These are phyloP conservation scores for Blennius ocellaris DNA, from an alignment of 2,113 vertebrate genomes.

Conservation along the genomic window DNA sequence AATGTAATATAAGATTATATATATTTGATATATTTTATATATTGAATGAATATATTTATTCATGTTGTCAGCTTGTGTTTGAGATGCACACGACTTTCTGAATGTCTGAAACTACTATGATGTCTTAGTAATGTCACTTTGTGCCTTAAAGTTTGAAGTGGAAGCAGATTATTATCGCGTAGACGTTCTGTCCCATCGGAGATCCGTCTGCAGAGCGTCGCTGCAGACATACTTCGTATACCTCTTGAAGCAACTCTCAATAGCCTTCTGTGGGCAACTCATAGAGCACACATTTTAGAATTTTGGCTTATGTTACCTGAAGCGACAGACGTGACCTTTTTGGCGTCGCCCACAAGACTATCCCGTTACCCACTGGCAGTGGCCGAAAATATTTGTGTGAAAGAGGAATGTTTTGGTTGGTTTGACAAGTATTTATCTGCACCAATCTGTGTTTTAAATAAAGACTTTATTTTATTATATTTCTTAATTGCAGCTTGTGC, in stretches of 20 bases:
- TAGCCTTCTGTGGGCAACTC: conserved; percentile 46
- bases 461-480: conserved; percentile 70
- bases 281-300: conserved; percentile 32
- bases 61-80: conserved; percentile 41
- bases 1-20: conserved; percentile 36
- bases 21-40: too few relatives aligned
- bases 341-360: conserved; percentile 7
- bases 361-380: not conserved
- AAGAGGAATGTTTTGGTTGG: conserved; percentile 27
- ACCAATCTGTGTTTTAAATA: conserved; percentile 67
- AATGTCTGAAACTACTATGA: conserved; percentile 60
- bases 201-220: conserved; percentile 21
- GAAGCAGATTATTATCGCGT: conserved; percentile 32
- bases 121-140: conserved; percentile 68
- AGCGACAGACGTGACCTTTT: conserved; percentile 20
- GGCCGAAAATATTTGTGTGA: conserved; percentile 2
- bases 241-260: conserved; percentile 30
- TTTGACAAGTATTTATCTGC: conserved; percentile 35
- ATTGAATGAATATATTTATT: too few relatives aligned
- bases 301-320: conserved; percentile 41
- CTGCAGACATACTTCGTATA: conserved; percentile 3
- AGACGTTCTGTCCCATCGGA: conserved; percentile 26
- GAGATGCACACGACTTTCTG: conserved; percentile 37
- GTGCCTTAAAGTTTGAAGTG: conserved; percentile 46
- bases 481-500: too few relatives aligned